Evolutionary conservation across 2,888 invertebrate species (phyloP).

Genomic region (Dryocosmus kuriphilus): DNA sequence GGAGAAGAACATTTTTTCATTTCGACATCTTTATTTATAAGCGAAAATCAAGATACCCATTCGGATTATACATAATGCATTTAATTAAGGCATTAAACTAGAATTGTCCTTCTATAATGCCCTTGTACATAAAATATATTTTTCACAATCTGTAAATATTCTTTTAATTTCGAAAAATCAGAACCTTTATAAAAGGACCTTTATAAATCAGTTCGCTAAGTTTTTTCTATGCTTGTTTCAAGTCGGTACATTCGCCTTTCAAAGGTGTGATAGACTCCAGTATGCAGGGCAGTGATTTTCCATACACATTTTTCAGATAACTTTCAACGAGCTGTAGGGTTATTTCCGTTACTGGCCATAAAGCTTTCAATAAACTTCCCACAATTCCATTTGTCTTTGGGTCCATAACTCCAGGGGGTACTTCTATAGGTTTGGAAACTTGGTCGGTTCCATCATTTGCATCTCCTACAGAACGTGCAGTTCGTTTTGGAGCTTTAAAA

Average conservation of each 20-base stretch:
- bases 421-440: neutral
- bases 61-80: neutral
- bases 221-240: neutral
- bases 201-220: neutral
- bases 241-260: neutral
- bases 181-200: neutral
- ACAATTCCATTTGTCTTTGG: neutral
- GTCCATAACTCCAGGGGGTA: neutral
- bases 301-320: slow-evolving; percentile 17
- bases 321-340: neutral
- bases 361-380: neutral
- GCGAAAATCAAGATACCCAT: neutral
- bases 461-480: neutral
- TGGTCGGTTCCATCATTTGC: neutral
- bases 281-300: neutral
- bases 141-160: neutral
- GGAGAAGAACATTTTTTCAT: neutral
- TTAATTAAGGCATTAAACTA: no score
- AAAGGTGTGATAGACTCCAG: neutral
- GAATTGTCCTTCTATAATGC: no score
- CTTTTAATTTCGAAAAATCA: neutral
- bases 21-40: neutral
- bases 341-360: neutral
- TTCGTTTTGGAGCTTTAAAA: neutral
- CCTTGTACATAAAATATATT: neutral